These are phyloP conservation scores for Drosophila planitibia DNA, from an alignment of 2,888 invertebrate species.

Conservation along the genomic window DNA sequence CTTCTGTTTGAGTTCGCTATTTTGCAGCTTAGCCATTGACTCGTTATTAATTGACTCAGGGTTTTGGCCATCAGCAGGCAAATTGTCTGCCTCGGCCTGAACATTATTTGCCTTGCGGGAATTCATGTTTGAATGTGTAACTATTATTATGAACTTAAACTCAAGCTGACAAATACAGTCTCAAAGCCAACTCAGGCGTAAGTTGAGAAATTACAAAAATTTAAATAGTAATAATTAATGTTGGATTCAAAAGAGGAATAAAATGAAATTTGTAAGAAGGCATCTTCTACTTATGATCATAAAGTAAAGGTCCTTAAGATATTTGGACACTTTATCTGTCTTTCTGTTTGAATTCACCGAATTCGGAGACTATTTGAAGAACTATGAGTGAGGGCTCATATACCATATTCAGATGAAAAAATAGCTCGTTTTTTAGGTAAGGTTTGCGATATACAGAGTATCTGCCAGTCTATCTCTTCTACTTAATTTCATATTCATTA, in stretches of 20 bases:
- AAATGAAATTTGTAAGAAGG: neutral
- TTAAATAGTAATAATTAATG: neutral
- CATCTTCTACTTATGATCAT: no score
- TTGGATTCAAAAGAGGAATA: neutral
- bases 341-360: no score
- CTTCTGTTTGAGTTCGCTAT: conserved; percentile 19
- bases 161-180: conserved; percentile 6
- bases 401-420: neutral
- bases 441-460: no score
- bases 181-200: conserved; percentile 27
- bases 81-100: no score
- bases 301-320: no score
- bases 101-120: neutral
- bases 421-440: neutral
- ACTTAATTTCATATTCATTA: neutral
- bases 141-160: neutral
- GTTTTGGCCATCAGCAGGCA: neutral
- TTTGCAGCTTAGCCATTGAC: neutral
- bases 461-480: neutral
- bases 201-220: neutral
- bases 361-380: neutral
- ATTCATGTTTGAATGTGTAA: conserved; percentile 17
- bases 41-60: neutral
- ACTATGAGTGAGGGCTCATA: neutral
- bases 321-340: no score